A percentile compares a stretch with the other conserved stretches of the same genome.
Evolutionary conservation across 2,797 vertebrate species (phyloP).

Genomic region (Propithecus deckenii): DNA sequence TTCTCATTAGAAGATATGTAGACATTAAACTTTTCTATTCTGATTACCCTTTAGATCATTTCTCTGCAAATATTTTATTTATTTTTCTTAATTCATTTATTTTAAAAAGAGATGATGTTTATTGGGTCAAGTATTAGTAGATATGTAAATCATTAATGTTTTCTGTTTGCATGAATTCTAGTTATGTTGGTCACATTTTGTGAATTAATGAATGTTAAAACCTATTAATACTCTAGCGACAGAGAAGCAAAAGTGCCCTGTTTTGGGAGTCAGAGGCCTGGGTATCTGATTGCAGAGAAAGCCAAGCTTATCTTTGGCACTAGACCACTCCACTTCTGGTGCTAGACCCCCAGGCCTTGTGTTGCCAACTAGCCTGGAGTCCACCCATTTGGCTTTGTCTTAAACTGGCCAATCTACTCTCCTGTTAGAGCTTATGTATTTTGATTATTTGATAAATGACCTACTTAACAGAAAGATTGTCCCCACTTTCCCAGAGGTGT

Average conservation of each 20-base stretch:
- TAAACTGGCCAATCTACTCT: background rate
- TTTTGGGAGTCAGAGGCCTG: background rate
- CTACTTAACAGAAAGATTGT: slow-evolving; percentile 1
- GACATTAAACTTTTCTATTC: slow-evolving; percentile 28
- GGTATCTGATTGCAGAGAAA: background rate
- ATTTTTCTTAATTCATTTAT: slow-evolving; percentile 14
- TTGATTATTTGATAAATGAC: background rate
- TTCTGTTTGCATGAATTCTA: background rate
- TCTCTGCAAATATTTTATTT: background rate
- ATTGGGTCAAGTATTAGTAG: background rate
- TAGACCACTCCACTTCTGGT: background rate
- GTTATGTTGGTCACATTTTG: background rate
- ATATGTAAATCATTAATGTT: background rate
- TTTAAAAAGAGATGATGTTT: slow-evolving; percentile 16
- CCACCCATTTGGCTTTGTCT: background rate
- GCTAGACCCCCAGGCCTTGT: background rate
- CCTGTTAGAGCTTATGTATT: background rate
- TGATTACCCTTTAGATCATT: background rate
- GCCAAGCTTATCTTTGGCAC: background rate
- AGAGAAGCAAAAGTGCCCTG: background rate
- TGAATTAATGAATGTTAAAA: background rate
- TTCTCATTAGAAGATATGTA: background rate
- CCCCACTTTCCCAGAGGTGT: background rate
- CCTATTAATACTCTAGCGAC: background rate
- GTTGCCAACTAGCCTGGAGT: background rate